Evolutionary conservation across 2,888 invertebrate genomes (phyloP).

Genomic region (Pyralis farinalis): DNA sequence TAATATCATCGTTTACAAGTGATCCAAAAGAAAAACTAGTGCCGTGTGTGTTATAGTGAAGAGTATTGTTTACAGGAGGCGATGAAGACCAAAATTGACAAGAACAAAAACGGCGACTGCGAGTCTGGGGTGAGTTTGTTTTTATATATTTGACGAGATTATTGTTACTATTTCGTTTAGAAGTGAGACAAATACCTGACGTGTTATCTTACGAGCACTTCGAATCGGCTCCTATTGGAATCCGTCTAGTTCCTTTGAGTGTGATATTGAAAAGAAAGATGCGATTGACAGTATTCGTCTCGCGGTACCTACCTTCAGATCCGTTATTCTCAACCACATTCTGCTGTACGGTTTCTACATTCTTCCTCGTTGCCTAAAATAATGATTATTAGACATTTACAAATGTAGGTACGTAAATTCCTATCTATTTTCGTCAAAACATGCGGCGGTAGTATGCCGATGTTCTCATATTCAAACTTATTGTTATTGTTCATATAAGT

Average conservation of each 20-base stretch:
- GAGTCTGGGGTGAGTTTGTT: constrained; percentile 79
- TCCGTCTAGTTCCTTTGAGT: too few species aligned
- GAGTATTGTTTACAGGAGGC: constrained; percentile 72
- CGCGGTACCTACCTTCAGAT: background rate
- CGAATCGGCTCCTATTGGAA: constrained; percentile 15
- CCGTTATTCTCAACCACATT: background rate
- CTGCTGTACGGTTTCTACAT: too few species aligned
- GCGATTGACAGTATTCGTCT: background rate
- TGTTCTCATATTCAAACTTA: too few species aligned
- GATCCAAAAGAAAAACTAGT: constrained; percentile 45
- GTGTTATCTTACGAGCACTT: constrained; percentile 8
- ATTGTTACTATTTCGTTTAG: constrained; percentile 26
- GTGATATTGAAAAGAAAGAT: constrained; percentile 1
- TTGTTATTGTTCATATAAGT: too few species aligned
- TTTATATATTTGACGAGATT: constrained; percentile 25
- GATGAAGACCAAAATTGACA: constrained; percentile 82
- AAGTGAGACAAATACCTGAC: constrained; percentile 18
- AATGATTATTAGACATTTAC: too few species aligned
- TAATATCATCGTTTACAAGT: constrained; percentile 50
- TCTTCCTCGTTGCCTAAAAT: too few species aligned
- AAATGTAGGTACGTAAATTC: too few species aligned
- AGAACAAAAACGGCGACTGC: constrained; percentile 77
- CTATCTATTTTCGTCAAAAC: too few species aligned
- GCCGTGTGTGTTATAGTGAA: constrained; percentile 62
- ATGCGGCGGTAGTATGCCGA: too few species aligned